Base-by-base conservation (phyloP, 2,797 vertebrate species). In the Melanotaenia nigrans region DNA sequence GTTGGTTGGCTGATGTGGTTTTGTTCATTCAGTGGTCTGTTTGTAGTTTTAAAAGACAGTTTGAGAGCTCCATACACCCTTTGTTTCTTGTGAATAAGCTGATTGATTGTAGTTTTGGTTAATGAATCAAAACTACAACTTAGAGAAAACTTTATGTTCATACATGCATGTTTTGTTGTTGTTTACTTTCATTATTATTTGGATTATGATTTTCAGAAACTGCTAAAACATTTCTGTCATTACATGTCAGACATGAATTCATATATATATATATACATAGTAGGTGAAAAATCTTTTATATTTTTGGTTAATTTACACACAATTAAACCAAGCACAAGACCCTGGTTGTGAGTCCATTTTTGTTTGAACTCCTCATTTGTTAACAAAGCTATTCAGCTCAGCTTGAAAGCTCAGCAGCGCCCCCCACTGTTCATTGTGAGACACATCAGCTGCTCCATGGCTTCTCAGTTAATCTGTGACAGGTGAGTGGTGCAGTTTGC, bases 341-440 rank as follows among this genome's bases (percentile, higher is more conserved):
- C 20, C 14, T 65, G 62, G 28, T 55, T 69, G 1, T 33, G 9
- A 18, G 56, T 56, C 35, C 38, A 38, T 8, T 11, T 40, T 40
- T 55, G 25, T 11, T 16, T 36, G 61, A 18, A 10, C 32, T 61
- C 3, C 2, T 18, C 30, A 16, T 53, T 3, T 24, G 9, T 57
- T 16, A 20, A 14, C n/a, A 12, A 22, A 51, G 35, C 28, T 13
- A 49, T 14, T 71, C 24, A 30, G 24, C 5, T 0, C 6, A 42
- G 14, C 8, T 65, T 18, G 11, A 36, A 11, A 73, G 74, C 80
- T 74, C 55, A 0, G 7, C 69, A 69, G 66, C 75, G 25, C 73
- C 79, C 61, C 78, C 81, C 22, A 4, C 20, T 78, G 62, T 8
- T 65, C 30, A 49, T 67, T 74, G 36, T 78, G 16, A 67, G 57